These are phyloP conservation scores for Pycnomerus fuliginosus DNA, from an alignment of 2,888 invertebrate genomes.

Conservation along the genomic window DNA sequence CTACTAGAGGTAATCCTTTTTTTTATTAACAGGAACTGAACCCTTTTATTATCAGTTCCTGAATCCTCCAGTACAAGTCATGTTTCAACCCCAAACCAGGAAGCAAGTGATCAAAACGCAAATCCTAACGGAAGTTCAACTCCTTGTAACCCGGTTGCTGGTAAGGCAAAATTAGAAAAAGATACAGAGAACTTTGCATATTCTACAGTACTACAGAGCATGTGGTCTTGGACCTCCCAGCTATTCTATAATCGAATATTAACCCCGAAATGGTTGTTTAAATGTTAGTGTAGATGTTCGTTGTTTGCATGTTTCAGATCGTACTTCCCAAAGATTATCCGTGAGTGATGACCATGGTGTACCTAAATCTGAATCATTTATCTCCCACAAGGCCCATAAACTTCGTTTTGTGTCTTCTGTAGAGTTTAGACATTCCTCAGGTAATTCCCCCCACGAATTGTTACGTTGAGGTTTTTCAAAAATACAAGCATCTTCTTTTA, in stretches of 20 bases:
- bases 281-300: constrained; percentile 13
- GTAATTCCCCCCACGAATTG: constrained; percentile 50
- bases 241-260: constrained; percentile 13
- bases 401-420: constrained; percentile 80
- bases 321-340: constrained; percentile 58
- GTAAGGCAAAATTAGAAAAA: constrained; percentile 19
- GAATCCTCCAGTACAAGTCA: constrained; percentile 49
- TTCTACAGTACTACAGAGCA: neutral
- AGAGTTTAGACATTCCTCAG: constrained; percentile 77
- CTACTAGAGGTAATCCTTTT: constrained; percentile 44
- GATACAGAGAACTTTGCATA: neutral
- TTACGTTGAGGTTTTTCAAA: neutral
- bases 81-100: constrained; percentile 48
- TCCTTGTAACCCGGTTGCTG: constrained; percentile 32
- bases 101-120: constrained; percentile 43
- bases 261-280: neutral
- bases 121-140: constrained; percentile 34
- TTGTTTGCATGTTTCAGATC: constrained; percentile 60
- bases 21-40: neutral
- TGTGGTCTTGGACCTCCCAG: constrained; percentile 4
- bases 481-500: constrained; percentile 37
- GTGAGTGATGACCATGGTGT: constrained; percentile 57
- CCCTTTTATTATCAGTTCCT: constrained; percentile 22
- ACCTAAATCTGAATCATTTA: constrained; percentile 49
- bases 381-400: constrained; percentile 64